phyloP scores from a whole-genome alignment of 92 coral and sea anemone genomes.

The Muricea muricata region DNA sequence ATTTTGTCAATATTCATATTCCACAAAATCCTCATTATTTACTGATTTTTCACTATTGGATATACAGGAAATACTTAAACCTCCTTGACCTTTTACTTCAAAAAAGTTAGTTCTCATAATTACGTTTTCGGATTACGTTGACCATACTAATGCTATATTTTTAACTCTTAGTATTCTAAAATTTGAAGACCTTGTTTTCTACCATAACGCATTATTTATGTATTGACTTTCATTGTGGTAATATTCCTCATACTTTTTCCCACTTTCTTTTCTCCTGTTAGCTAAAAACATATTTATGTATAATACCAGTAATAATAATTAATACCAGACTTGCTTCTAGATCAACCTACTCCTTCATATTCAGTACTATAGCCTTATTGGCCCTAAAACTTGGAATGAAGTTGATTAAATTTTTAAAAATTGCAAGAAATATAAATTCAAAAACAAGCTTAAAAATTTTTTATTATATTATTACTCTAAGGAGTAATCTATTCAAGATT shows the following conservation, averaged over 20 bases:
- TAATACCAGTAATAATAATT: too few relatives aligned
- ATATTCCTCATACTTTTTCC: conserved; percentile 28
- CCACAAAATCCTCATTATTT: conserved; percentile 38
- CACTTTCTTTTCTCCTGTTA: conserved; percentile 33
- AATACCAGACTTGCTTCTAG: conserved; percentile 63
- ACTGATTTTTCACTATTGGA: conserved; percentile 47
- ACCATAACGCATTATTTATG: conserved; percentile 31
- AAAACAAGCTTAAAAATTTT: too few relatives aligned
- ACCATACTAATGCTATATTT: conserved; percentile 29
- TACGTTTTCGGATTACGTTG: conserved; percentile 38
- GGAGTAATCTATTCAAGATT: too few relatives aligned
- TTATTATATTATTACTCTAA: too few relatives aligned
- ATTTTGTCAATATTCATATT: conserved; percentile 23
- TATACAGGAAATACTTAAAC: conserved; percentile 52
- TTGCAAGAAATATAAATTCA: too few relatives aligned
- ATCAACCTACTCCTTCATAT: conserved; percentile 37
- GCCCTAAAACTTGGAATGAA: neutral
- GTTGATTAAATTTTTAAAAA: too few relatives aligned
- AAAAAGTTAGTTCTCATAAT: conserved; percentile 43
- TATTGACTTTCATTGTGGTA: conserved; percentile 20
- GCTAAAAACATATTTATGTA: conserved; percentile 29
- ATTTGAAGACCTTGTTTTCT: conserved; percentile 18
- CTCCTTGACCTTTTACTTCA: conserved; percentile 31
- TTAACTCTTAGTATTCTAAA: conserved; percentile 20
- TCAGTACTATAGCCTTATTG: too few relatives aligned